Evolutionary conservation across 2,797 vertebrate genomes (phyloP).

Genomic region (Dendrocincla fuliginosa): DNA sequence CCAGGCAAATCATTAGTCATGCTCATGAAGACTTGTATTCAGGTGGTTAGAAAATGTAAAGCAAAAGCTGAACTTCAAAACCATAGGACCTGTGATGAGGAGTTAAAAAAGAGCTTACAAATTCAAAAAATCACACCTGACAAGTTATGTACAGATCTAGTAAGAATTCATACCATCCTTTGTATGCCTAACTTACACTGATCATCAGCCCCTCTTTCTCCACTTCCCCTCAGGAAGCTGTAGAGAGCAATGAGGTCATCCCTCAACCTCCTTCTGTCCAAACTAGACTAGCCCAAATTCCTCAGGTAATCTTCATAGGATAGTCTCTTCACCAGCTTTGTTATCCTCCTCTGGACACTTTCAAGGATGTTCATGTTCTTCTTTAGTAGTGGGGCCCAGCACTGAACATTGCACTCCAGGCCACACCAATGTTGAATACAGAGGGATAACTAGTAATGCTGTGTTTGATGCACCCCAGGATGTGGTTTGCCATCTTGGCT

Average conservation of each 20-base stretch:
- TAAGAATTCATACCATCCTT: background rate
- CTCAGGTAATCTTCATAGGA: fast-evolving
- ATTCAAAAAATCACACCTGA: background rate
- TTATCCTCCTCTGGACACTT: background rate
- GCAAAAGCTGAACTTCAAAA: background rate
- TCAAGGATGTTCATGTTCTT: background rate
- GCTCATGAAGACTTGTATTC: background rate
- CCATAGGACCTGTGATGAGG: background rate
- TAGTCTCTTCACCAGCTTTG: background rate
- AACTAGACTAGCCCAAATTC: background rate
- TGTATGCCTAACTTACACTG: fast-evolving
- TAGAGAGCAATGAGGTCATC: background rate
- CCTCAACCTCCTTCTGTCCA: background rate
- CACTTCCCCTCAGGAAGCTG: background rate
- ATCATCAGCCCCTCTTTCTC: background rate
- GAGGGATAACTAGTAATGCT: background rate
- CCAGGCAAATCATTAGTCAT: background rate
- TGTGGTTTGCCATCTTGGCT: background rate
- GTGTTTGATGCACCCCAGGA: background rate
- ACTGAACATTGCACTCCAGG: background rate
- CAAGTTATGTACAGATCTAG: background rate
- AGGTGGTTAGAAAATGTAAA: background rate
- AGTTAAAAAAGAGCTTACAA: background rate
- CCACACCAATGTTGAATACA: fast-evolving
- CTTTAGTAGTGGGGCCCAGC: background rate